Conservation (phyloP, 2,113 vertebrate genomes). For the Ailurus styani region DNA sequence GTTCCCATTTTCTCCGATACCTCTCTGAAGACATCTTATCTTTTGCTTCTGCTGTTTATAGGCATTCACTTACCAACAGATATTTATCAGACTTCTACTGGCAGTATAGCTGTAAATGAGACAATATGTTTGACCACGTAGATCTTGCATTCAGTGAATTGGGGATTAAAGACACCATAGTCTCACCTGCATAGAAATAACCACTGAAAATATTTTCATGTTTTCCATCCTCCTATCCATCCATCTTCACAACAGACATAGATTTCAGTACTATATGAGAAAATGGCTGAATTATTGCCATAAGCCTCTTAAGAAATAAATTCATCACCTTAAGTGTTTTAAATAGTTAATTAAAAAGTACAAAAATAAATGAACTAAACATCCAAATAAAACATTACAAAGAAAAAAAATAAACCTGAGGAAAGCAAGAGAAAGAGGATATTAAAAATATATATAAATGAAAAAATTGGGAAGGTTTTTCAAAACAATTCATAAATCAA, state of each 20-base stretch:
- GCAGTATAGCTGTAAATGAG: background rate
- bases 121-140: background rate
- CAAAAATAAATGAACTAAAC: background rate
- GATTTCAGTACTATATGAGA: background rate
- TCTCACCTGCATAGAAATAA: background rate
- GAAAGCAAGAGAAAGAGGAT: background rate
- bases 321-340: background rate
- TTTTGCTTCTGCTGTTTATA: background rate
- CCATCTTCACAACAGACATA: background rate
- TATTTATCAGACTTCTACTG: background rate
- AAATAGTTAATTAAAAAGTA: background rate
- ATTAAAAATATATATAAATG: background rate
- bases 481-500: background rate
- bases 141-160: background rate
- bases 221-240: background rate
- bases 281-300: background rate
- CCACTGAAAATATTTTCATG: background rate
- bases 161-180: background rate
- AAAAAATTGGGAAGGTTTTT: background rate
- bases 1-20: too few relatives aligned
- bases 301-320: background rate
- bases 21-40: background rate
- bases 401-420: background rate
- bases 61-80: background rate
- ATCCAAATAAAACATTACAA: background rate